Conservation (phyloP, 2,113 vertebrate genomes). For the Theristicus caerulescens region DNA sequence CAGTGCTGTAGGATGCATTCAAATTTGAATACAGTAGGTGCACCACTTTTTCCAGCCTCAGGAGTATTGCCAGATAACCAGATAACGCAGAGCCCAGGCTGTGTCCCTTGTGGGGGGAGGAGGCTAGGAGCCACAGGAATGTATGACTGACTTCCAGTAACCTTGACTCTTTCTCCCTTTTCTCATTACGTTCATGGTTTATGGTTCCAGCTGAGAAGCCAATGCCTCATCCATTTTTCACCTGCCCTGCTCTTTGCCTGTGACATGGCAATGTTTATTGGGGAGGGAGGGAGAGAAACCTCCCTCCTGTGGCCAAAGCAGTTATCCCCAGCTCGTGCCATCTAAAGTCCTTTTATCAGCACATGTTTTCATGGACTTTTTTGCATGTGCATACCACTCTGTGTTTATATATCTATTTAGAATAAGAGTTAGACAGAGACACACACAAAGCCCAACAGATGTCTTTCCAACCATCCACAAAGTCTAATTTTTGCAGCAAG, state of each 20-base stretch:
- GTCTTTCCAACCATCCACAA: background rate
- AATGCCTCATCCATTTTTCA: background rate
- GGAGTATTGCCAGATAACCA: background rate
- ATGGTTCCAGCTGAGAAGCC: background rate
- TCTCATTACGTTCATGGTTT: background rate
- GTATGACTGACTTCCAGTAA: slow-evolving; percentile 73
- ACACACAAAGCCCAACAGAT: background rate
- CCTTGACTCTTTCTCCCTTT: slow-evolving; percentile 60
- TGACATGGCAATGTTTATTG: background rate
- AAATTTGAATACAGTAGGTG: slow-evolving; percentile 55
- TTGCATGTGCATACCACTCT: background rate
- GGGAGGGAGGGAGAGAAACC: background rate
- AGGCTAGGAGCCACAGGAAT: slow-evolving; percentile 61
- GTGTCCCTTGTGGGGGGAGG: background rate
- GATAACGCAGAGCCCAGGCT: background rate
- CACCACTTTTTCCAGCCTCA: background rate
- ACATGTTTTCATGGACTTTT: background rate
- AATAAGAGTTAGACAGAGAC: background rate
- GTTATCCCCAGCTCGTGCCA: background rate
- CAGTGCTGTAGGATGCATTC: slow-evolving; percentile 5
- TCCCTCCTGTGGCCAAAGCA: background rate
- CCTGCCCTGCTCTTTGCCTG: background rate
- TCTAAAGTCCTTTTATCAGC: background rate
- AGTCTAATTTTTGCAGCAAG: background rate
- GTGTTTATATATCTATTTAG: background rate